These are phyloP conservation scores for Sciurus niger DNA, from an alignment of 2,113 vertebrate species.

Conservation along the genomic window DNA sequence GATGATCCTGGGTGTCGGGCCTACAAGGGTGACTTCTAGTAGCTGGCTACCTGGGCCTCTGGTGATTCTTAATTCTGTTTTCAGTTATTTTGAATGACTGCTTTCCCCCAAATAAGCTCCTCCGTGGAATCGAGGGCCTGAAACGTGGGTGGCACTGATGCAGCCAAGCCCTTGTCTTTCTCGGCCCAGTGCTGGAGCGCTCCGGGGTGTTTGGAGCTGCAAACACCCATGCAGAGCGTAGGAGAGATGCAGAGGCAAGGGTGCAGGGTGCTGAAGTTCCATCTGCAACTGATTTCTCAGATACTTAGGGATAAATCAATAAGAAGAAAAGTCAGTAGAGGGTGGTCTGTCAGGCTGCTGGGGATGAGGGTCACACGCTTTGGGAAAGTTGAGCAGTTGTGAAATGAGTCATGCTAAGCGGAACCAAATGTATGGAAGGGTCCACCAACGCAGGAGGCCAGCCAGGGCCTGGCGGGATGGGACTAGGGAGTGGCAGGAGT, in stretches of 20 bases:
- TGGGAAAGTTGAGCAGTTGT: background rate
- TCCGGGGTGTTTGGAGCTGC: accelerated
- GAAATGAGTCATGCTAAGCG: background rate
- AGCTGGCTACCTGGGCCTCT: background rate
- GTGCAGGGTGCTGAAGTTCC: background rate
- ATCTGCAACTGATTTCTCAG: background rate
- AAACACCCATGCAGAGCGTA: accelerated
- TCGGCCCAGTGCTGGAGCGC: too few relatives aligned
- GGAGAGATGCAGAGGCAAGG: accelerated
- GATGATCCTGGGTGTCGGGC: background rate
- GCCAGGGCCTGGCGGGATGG: background rate
- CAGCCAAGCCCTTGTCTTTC: accelerated
- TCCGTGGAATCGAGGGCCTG: accelerated
- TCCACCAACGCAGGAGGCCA: background rate
- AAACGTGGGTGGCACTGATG: accelerated
- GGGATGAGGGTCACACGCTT: background rate
- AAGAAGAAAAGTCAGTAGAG: background rate
- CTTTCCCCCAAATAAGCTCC: background rate
- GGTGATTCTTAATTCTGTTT: too few relatives aligned
- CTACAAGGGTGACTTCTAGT: too few relatives aligned
- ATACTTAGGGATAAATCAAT: background rate
- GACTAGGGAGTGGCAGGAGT: background rate
- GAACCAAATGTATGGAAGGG: background rate
- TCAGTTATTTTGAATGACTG: background rate
- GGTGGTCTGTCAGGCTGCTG: background rate